Base-by-base conservation (phyloP, 1,140 invertebrate species). In the Bombus ignitus region DNA sequence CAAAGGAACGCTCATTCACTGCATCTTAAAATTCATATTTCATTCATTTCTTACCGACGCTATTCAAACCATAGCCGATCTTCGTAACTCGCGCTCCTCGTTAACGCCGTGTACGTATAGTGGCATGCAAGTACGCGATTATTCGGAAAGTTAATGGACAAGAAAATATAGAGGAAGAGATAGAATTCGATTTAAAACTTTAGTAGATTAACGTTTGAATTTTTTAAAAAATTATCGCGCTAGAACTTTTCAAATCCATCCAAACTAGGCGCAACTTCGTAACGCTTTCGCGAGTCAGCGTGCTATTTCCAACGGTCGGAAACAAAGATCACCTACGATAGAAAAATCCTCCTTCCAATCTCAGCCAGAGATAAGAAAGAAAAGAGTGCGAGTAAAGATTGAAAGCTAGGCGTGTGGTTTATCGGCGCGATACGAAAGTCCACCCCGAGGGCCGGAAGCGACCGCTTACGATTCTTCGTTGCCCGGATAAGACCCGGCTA, bases 381-480 rank as follows among this genome's bases (percentile, higher is more conserved):
- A 35, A 42, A 37, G 37, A 42, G 4, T 5, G 28, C 22, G 37
- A 28, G n/a, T 13, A 74, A 32, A 15, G 42, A 74, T 44, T 1
- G n/a, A 32, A 18, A 9, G 6, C n/a, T 9, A 79, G 75, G 65
- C 77, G 80, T 88, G 86, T 91, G 87, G 85, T 91, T 89, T 90
- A 92, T 93, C 90, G 89, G 74, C 35, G 13, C 47, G 65, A 84
- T 91, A 89, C 89, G 87, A 86, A 92, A 88, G 79, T 83, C 76
- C 84, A 90, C 76, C 85, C 81, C 85, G 88, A 86, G 82, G 88
- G 89, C 92, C 92, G 92, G 93, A 94, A 94, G 86, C 87, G 88
- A 79, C 79, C 91, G 92, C 90, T 94, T 94, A 93, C 89, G 87
- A 75, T 74, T 83, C 70, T 84, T 83, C 89, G 88, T 89, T 91